Evolutionary conservation across 2,888 invertebrate genomes (phyloP), one percentile per base, ranked within the genome.

Genomic region (Trichogramma evanescens): DNA sequence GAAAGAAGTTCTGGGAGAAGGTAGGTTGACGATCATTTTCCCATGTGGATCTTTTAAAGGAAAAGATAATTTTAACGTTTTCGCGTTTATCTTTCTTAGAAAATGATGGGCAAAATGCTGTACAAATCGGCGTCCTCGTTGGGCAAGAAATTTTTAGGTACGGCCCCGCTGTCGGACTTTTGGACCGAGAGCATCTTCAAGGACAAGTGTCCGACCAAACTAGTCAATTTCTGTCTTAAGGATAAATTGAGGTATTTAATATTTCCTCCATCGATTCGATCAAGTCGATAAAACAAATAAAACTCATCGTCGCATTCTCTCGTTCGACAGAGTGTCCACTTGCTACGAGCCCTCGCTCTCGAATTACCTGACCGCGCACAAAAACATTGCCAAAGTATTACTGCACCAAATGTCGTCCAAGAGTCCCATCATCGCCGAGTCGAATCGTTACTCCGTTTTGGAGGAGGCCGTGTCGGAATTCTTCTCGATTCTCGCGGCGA

Each of bases 371-470:
- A 61, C 67, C 4, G 74, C 75, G 3, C 73, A 76, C 49, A 74
- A 73, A 65, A 67, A 74, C 51, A 66, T 76, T 13, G 76, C 69
- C 0, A 74, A 70, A 56, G 63, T 73, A 45, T 44, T 74, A 8
- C 66, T 69, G 6, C 69, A 71, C 55, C 73, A 76, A 65, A 70
- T 76, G 67, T 68, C 69, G 10, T 62, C 56, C 61, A 71, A n/a
- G 63, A 69, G 62, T 43, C 71, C 73, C 0, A 68, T 74, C 61
- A 66, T 75, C n/a, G 70, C 69, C 40, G 66, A 65, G 40, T 70
- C 70, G 6, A 76, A 76, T 62, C 68, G 76, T 61, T 74, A 73
- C 63, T 75, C 75, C 26, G 75, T 68, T 26, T 62, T 76, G 49
- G 74, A 76, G 52, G 74, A 74, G 62, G 69, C 69, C 5, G 58